These are phyloP conservation scores for Ahaetulla prasina DNA, from an alignment of 2,113 vertebrate species.

Conservation along the genomic window DNA sequence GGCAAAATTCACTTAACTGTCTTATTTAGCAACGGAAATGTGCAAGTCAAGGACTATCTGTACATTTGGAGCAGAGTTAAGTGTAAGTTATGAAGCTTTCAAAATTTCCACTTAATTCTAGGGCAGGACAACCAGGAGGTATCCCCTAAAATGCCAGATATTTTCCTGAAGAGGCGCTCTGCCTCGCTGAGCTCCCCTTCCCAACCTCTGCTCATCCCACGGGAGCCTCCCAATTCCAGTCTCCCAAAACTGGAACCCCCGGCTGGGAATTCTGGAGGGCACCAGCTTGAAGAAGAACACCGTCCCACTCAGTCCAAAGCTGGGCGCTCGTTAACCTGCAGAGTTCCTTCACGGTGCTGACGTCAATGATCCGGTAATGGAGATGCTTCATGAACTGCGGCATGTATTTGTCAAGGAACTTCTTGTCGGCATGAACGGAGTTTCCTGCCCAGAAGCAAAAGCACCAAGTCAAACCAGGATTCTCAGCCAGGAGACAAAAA, in stretches of 20 bases:
- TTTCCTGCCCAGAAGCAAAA: conserved; percentile 69
- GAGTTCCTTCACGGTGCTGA: conserved; percentile 97
- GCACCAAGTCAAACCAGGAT: accelerated
- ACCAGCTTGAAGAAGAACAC: background rate
- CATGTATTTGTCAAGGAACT: conserved; percentile 96
- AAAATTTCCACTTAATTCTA: background rate
- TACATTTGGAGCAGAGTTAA: background rate
- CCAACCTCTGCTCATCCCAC: background rate
- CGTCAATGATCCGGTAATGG: conserved; percentile 88
- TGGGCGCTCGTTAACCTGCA: conserved; percentile 74
- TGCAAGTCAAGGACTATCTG: no score
- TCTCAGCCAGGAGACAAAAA: accelerated
- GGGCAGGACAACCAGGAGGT: background rate
- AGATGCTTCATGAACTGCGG: conserved; percentile 91
- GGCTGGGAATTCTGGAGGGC: background rate
- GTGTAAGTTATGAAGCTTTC: background rate
- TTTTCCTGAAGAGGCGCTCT: background rate
- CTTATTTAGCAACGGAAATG: no score
- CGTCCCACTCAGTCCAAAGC: no score
- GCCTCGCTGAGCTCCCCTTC: background rate
- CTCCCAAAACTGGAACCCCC: background rate
- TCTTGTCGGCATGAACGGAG: conserved; percentile 86
- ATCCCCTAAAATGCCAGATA: background rate
- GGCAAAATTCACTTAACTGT: no score
- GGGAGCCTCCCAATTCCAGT: background rate